These are phyloP conservation scores for Artemia franciscana DNA, from an alignment of 1,140 invertebrate genomes.

Conservation along the genomic window DNA sequence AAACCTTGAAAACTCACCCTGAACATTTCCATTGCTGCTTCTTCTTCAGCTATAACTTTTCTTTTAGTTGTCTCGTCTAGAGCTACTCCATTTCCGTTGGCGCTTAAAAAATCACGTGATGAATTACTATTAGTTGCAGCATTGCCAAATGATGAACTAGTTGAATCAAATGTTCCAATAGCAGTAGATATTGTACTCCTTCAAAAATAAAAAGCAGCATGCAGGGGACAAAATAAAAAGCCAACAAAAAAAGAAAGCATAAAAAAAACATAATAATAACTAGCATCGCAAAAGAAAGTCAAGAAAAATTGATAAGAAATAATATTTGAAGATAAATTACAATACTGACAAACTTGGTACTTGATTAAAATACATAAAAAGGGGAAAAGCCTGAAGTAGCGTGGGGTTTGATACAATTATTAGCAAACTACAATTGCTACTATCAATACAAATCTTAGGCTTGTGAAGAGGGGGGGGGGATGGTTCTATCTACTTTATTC, in stretches of 20 bases:
- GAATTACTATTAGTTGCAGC: constrained; percentile 25
- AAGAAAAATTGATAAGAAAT: too few relatives aligned
- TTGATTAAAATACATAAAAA: too few relatives aligned
- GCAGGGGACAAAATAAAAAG: constrained; percentile 15
- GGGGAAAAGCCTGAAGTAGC: too few relatives aligned
- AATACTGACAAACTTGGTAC: too few relatives aligned
- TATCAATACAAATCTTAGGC: too few relatives aligned
- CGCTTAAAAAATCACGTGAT: constrained; percentile 13
- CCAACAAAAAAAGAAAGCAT: constrained; percentile 23
- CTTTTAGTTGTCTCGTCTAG: constrained; percentile 64
- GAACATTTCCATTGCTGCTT: constrained; percentile 78
- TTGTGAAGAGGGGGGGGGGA: too few relatives aligned
- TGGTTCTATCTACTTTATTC: too few relatives aligned
- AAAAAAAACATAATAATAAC: too few relatives aligned
- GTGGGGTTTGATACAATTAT: too few relatives aligned
- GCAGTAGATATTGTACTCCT: constrained; percentile 67
- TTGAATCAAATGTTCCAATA: constrained; percentile 65
- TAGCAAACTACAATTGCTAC: too few relatives aligned
- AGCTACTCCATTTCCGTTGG: constrained; percentile 41
- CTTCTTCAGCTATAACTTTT: constrained; percentile 76
- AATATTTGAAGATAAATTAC: too few relatives aligned
- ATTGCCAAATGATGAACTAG: constrained; percentile 59
- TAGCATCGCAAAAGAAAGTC: too few relatives aligned
- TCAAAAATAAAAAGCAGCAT: background rate
- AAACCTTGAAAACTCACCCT: constrained; percentile 35